phyloP scores from a whole-genome alignment of 2,797 vertebrate species.

The Ispidina lecontei region DNA sequence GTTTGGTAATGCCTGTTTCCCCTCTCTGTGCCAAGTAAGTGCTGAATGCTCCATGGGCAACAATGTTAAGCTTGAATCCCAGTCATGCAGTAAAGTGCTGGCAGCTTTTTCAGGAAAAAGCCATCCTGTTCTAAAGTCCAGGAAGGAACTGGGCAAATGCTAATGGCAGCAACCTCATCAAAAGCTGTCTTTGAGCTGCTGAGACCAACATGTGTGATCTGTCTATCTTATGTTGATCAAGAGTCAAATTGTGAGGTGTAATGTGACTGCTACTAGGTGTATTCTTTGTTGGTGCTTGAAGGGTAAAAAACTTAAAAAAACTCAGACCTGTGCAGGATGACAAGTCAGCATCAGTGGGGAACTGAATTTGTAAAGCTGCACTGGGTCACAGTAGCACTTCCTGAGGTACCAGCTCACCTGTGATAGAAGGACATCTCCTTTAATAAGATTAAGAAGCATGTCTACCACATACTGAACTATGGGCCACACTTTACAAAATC shows the following conservation, averaged over 20 bases:
- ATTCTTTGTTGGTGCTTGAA: neutral
- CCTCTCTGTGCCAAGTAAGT: neutral
- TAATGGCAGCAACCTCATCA: neutral
- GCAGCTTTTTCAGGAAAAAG: slow-evolving; percentile 59
- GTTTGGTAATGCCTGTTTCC: neutral
- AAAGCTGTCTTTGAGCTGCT: neutral
- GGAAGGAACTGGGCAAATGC: slow-evolving; percentile 24
- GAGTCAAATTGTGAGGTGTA: neutral
- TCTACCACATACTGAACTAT: neutral
- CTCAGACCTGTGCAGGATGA: neutral
- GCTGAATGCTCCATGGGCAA: neutral
- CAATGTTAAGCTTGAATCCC: neutral
- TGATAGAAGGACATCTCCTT: neutral
- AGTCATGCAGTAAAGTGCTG: neutral
- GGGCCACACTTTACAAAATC: neutral
- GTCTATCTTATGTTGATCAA: neutral
- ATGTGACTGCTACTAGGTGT: neutral
- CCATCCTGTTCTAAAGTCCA: neutral
- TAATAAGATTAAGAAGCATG: neutral
- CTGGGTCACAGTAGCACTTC: neutral
- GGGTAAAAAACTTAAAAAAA: neutral
- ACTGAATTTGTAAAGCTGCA: neutral
- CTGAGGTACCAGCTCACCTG: neutral
- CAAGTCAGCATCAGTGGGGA: neutral
- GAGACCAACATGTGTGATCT: neutral